Evolutionary conservation across 2,888 invertebrate genomes (phyloP).

Genomic region (Apodemia mormo): DNA sequence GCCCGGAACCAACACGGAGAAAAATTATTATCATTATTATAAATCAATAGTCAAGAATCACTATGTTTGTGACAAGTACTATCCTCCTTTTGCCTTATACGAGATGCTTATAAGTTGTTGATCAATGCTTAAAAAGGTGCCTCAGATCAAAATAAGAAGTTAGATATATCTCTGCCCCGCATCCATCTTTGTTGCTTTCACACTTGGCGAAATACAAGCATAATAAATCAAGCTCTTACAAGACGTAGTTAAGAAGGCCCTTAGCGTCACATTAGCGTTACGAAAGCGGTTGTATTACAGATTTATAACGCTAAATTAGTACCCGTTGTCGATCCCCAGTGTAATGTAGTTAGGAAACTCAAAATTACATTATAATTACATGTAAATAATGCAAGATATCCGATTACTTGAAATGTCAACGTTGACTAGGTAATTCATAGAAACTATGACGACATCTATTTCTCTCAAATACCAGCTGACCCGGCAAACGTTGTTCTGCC

Average conservation of each 20-base stretch:
- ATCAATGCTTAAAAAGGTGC: no score
- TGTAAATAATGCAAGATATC: constrained; percentile 1
- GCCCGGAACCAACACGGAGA: no score
- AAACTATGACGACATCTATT: no score
- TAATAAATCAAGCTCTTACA: constrained; percentile 12
- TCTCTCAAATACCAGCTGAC: no score
- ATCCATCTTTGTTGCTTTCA: not conserved
- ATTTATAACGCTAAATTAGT: constrained; percentile 35
- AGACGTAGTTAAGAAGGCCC: constrained; percentile 21
- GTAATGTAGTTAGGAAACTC: not conserved
- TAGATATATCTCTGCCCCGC: not conserved
- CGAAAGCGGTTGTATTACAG: constrained; percentile 33
- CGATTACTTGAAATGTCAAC: constrained; percentile 7
- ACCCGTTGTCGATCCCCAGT: constrained; percentile 17
- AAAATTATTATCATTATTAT: no score
- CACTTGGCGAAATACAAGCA: not conserved
- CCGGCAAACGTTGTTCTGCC: no score
- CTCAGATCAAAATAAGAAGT: no score
- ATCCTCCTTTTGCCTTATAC: no score
- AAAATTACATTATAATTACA: constrained; percentile 14
- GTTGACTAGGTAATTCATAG: not conserved
- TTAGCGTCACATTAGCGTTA: constrained; percentile 22
- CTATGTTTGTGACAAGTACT: no score
- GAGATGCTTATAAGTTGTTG: no score
- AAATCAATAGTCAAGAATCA: no score